Base-by-base conservation (phyloP, 2,113 vertebrate genomes). In the Myotis lucifugus region DNA sequence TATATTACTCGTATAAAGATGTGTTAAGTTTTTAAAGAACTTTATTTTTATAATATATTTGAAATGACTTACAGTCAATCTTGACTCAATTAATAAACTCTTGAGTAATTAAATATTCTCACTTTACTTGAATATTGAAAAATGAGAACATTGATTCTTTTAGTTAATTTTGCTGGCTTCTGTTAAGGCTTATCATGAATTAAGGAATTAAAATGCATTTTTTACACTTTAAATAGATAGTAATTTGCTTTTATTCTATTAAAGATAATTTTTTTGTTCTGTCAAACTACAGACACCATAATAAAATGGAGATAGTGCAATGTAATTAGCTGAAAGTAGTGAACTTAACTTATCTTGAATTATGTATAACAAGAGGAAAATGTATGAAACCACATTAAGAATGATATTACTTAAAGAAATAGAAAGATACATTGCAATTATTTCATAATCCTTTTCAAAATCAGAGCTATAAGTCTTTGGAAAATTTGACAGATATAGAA, bases 71-170 rank as follows among this genome's bases (percentile, higher is more conserved):
- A 97, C 95, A 97, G 74, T 96, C 89, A 97, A 6, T 67, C 70
- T 59, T 50, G 76, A 97, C 88, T 97, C 93, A 98, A 97, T 97
- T 98, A 97, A 98, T 97, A 98, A 98, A 98, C 93, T 95, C 76
- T 92, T 96, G 34, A 83, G 97, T 98, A 98, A 98, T 98, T 98
- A 98, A 98, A 98, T 98, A 98, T 97, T 64, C 84, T 97, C 95
- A 98, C 93, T 81, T 98, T 98, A 97, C 97, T 97, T 96, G 95
- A 97, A 89, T 81, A 90, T 95, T 98, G 96, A 97, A 97, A 98
- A 98, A 97, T 91, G 76, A 95, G 95, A 90, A 56, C 96, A 96
- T 96, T 97, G 82, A 97, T 97, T 98, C 81, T 97, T 97, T 91
- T 91, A 96, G 93, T 97, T 98, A 97, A 98, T 98, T 98, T 98